Evolutionary conservation across 1,140 invertebrate species (phyloP).

Genomic region (Colletes gigas): DNA sequence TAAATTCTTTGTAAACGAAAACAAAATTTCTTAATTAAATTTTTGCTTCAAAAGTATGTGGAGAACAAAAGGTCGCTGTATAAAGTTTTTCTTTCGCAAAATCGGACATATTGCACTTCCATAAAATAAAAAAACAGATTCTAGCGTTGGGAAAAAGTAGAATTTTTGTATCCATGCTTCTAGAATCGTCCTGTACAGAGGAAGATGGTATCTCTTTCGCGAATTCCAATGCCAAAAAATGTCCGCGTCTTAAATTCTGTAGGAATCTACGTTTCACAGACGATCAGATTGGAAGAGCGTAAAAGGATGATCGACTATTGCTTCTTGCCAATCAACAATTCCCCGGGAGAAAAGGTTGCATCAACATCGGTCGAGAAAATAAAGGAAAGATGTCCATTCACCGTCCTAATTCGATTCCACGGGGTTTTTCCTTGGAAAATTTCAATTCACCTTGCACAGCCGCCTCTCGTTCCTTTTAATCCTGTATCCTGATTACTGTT

Average conservation of each 20-base stretch:
- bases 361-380: background rate
- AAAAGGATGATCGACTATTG: background rate
- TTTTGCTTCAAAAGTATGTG: no score
- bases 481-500: conserved; percentile 51
- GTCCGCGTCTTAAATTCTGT: background rate
- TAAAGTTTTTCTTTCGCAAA: no score
- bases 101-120: no score
- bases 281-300: background rate
- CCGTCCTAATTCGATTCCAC: conserved; percentile 19
- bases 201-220: no score
- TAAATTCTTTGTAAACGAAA: no score
- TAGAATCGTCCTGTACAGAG: no score
- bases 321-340: background rate
- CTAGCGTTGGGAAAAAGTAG: no score
- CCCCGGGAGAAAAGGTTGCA: background rate
- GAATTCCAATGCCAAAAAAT: background rate
- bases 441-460: conserved; percentile 30
- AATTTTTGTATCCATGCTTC: no score
- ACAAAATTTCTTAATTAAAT: no score
- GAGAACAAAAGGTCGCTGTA: no score
- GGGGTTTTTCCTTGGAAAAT: conserved; percentile 4
- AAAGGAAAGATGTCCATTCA: background rate
- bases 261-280: background rate
- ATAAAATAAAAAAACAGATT: no score
- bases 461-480: conserved; percentile 30